phyloP scores from a whole-genome alignment of 1,140 invertebrate genomes.

The Drosophila prosaltans region DNA sequence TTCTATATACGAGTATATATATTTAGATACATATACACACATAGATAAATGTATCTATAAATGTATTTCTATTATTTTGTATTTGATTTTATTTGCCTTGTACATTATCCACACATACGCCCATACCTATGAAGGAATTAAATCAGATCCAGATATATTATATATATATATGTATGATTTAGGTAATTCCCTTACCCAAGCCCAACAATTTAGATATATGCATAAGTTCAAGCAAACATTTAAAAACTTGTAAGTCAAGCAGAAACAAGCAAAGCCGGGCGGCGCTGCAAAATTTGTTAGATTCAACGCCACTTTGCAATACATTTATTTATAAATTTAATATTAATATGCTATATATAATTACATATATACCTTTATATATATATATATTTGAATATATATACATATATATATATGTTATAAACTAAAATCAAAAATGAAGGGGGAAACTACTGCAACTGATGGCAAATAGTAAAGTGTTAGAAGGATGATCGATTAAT shows the following conservation, averaged over 20 bases:
- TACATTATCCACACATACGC: slow-evolving; percentile 59
- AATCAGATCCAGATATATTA: slow-evolving; percentile 30
- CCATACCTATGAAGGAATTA: slow-evolving; percentile 39
- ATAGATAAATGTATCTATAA: slow-evolving; percentile 8
- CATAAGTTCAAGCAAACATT: slow-evolving; percentile 66
- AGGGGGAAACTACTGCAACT: slow-evolving; percentile 39
- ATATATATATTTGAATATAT: slow-evolving; percentile 7
- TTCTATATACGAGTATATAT: slow-evolving; percentile 3
- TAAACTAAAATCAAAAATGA: slow-evolving; percentile 68
- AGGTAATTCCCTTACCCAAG: slow-evolving; percentile 22
- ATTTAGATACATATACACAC: neutral
- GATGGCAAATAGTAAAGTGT: slow-evolving; percentile 9
- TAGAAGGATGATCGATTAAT: slow-evolving; percentile 1
- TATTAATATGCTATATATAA: slow-evolving; percentile 26
- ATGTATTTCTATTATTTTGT: slow-evolving; percentile 10
- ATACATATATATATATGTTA: slow-evolving; percentile 36
- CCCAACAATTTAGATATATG: slow-evolving; percentile 1
- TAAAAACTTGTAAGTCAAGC: slow-evolving; percentile 72
- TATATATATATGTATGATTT: slow-evolving; percentile 51
- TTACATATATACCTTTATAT: slow-evolving; percentile 1
- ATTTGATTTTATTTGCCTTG: slow-evolving; percentile 58
- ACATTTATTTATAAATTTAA: slow-evolving; percentile 73
- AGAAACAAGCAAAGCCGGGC: slow-evolving; percentile 61
- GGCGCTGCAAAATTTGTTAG: slow-evolving; percentile 52
- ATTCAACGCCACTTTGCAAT: slow-evolving; percentile 71